Base-by-base conservation (phyloP, 2,888 invertebrate genomes). In the Drosophila ustulata region DNA sequence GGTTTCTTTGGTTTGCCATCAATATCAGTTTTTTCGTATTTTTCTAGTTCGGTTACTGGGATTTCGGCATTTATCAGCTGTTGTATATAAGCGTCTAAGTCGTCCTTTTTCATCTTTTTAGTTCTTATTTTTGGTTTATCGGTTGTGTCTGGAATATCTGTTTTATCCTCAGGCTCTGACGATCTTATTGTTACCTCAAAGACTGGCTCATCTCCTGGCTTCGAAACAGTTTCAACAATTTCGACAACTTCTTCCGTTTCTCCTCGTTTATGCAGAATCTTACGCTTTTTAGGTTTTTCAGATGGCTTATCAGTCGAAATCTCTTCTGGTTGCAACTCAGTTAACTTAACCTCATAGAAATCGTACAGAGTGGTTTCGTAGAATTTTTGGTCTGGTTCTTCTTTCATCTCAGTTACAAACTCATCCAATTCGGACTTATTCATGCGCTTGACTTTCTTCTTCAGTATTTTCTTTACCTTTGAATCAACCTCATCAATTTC, bases 181-280 rank as follows among this genome's bases (percentile, higher is more conserved):
- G 93, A 91, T 32, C 90, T 90, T 3, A 93, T 90, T 28, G 90
- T 88, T 23, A 94, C 91, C 70, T 93, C 92, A 71, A 92, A 92
- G 66, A 93, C 77, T 45, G 93, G 92, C 78, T 90, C 89, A 30
- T 91, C 92, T 45, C 89, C 92, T 61, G 90, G 90, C 3, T 25
- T 7, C 61, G 91, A 79, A 4, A 59, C 8, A 41, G 90, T 83
- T 70, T 90, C 93, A 11, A 91, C 81, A 62, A 93, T 92, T 84
- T 93, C 92, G 11, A 93, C 89, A 4, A 92, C 80, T 75, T 93
- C 92, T 78, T 93, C 91, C 74, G 92, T 89, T 39, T 92, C 90
- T 70, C 93, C 93, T 25, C 92, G 93, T 70, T 90, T 88, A 56
- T 90, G 90, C 3, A 74, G 68, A 69, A 93, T 85, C 64, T 89